phyloP scores from a whole-genome alignment of 23 tunicate species.

The Clavelina lepadiformis region DNA sequence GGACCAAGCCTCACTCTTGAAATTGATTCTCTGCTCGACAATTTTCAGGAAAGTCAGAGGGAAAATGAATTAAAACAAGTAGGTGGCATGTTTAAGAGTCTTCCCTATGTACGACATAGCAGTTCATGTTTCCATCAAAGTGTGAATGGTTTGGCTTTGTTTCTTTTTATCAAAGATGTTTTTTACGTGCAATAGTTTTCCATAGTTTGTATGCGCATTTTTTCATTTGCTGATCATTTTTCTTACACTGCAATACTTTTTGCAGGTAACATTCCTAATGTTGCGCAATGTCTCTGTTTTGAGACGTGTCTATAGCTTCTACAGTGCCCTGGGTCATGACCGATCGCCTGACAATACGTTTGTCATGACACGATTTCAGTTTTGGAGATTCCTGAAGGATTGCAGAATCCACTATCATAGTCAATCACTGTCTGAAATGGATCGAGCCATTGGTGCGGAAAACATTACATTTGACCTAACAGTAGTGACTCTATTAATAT shows the following conservation, averaged over 20 bases:
- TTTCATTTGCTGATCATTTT: too few relatives aligned
- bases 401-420: conserved; percentile 73
- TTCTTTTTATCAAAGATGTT: too few relatives aligned
- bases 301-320: conserved; percentile 85
- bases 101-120: too few relatives aligned
- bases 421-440: conserved; percentile 59
- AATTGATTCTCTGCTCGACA: conserved; percentile 61
- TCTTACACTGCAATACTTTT: too few relatives aligned
- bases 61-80: conserved; percentile 66
- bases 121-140: too few relatives aligned
- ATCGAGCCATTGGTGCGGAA: conserved; percentile 63
- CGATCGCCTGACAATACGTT: conserved; percentile 91
- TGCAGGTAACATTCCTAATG: conserved; percentile 53
- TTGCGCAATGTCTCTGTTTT: conserved; percentile 69
- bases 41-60: conserved; percentile 49
- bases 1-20: conserved; percentile 74
- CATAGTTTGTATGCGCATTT: too few relatives aligned
- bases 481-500: too few relatives aligned
- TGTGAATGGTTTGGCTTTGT: too few relatives aligned
- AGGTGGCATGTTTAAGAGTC: too few relatives aligned
- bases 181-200: too few relatives aligned
- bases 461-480: too few relatives aligned
- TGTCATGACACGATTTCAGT: conserved; percentile 93
- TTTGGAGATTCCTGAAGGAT: conserved; percentile 94
- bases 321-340: conserved; percentile 94